Percentiles rank a stretch among this genome's conserved stretches.
Conservation (phyloP, 2,113 vertebrate species). For the Phyllostomus discolor region DNA sequence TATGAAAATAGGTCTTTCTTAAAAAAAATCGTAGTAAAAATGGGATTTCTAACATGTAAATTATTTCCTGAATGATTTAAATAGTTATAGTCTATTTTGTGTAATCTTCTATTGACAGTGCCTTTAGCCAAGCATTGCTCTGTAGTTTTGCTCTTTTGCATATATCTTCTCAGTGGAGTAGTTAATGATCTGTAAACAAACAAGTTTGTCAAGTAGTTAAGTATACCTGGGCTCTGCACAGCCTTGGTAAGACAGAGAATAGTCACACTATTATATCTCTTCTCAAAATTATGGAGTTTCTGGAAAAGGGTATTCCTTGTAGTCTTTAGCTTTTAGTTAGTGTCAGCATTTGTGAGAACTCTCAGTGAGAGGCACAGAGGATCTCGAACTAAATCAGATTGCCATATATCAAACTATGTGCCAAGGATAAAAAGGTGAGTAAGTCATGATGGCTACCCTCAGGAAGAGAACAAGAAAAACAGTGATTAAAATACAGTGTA, state of each 20-base stretch:
- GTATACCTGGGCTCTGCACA: not conserved
- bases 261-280: not conserved
- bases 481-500: not conserved
- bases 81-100: not conserved
- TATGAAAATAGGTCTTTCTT: not conserved
- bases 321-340: not conserved
- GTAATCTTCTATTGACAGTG: not conserved
- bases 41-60: constrained; percentile 12
- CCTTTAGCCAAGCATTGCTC: not conserved
- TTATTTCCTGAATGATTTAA: constrained; percentile 17
- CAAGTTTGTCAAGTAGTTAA: constrained; percentile 43
- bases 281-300: constrained; percentile 15
- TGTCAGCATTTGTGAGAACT: not conserved
- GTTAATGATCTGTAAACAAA: constrained; percentile 40
- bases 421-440: not conserved
- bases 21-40: not conserved
- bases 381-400: constrained; percentile 29
- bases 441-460: not conserved
- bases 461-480: constrained; percentile 5
- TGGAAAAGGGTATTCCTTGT: constrained; percentile 12
- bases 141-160: constrained; percentile 16
- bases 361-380: not conserved
- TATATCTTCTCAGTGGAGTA: not conserved
- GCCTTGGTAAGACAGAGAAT: not conserved
- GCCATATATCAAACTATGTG: not conserved